Evolutionary conservation across 1,140 invertebrate genomes (phyloP), one percentile per base, ranked within the genome.

Genomic region (Grapholita molesta): DNA sequence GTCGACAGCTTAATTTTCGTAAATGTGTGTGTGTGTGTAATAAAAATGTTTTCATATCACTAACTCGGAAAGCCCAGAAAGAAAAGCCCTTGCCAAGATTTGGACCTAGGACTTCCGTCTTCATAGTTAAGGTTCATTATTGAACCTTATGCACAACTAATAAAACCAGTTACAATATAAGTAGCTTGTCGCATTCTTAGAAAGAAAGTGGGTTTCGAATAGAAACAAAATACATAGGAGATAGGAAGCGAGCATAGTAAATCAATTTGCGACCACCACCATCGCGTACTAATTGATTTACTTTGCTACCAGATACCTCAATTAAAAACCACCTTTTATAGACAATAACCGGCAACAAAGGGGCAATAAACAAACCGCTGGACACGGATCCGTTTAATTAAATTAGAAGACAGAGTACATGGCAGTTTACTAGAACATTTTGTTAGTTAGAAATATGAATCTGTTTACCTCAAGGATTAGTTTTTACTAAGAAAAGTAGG

Each of bases 231-330:
- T 61, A 28, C 24, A 61, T 61, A 61, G 74, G 75, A 82, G 79
- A 74, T 73, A 78, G 74, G 74, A 82, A 78, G 71, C 73, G 76
- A 79, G 81, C 77, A 75, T 80, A 85, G 76, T 86, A 82, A 86
- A 85, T 85, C 83, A 85, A 86, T 88, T 86, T 85, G 77, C 76
- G 48, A 72, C 71, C 65, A 72, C 73, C 76, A 72, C 66, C 74
- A 71, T 67, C 65, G 28, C 71, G 68, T 73, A 82, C 77, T 89
- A 89, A 89, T 89, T 87, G 85, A 86, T 89, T 89, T 89, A 87
- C 84, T 86, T 86, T 83, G 86, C 76, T 83, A 89, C 77, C 72
- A 76, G 81, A 89, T 84, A 85, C 80, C 73, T 84, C 84, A 85
- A 88, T 88, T 88, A 85, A 86, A 88, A 86, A 83, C 71, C 70